Percentiles rank a stretch among this genome's conserved stretches.
phyloP scores from a whole-genome alignment of 2,797 vertebrate genomes.

The Acomys russatus region DNA sequence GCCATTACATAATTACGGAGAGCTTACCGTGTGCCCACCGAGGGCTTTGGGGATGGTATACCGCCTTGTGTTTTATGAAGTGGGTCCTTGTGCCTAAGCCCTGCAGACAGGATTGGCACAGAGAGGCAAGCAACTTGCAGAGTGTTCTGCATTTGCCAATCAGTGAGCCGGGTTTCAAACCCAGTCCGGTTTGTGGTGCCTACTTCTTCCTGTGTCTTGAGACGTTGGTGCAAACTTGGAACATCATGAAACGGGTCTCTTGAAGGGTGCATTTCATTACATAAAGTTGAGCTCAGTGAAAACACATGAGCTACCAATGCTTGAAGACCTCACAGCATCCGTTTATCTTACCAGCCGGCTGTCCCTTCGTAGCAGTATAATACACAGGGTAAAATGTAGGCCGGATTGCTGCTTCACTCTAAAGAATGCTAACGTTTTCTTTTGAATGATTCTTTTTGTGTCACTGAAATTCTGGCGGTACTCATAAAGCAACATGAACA shows the following conservation, averaged over 20 bases:
- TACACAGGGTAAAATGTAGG: not conserved
- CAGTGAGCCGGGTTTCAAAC: not conserved
- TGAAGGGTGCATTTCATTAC: not conserved
- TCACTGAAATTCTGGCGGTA: conserved; percentile 5
- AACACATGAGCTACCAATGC: not conserved
- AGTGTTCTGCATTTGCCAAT: not conserved
- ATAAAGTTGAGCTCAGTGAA: not conserved
- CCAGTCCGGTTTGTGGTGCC: too few relatives aligned
- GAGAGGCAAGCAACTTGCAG: not conserved
- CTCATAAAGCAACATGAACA: not conserved
- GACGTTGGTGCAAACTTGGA: not conserved
- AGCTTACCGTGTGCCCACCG: not conserved
- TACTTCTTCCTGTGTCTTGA: not conserved
- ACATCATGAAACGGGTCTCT: not conserved
- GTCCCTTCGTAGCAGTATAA: not conserved
- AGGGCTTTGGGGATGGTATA: not conserved
- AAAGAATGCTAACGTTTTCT: not conserved
- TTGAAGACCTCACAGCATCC: not conserved
- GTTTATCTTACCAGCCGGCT: not conserved
- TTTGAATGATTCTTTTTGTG: not conserved
- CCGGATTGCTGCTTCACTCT: not conserved
- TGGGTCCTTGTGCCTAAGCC: not conserved
- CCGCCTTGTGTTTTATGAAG: not conserved
- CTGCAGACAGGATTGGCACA: not conserved
- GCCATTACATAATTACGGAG: not conserved